A percentile compares a stretch with the other conserved stretches of the same genome.
Evolutionary conservation across 2,113 vertebrate species (phyloP).

Genomic region (Nothocercus julius): DNA sequence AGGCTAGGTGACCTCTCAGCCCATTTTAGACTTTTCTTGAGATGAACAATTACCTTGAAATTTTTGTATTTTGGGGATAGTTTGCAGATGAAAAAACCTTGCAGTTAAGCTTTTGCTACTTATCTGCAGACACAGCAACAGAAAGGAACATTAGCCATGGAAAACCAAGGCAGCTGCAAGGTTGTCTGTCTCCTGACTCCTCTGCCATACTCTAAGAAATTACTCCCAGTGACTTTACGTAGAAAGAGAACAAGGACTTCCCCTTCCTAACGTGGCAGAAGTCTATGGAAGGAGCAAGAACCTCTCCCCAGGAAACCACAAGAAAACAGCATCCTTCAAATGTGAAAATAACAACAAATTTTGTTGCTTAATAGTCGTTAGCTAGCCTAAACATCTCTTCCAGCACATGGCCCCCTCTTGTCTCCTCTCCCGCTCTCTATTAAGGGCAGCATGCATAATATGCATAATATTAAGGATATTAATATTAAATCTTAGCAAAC

Average conservation of each 20-base stretch:
- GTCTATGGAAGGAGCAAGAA: background rate
- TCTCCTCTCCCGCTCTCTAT: background rate
- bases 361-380: background rate
- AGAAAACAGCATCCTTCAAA: background rate
- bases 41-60: background rate
- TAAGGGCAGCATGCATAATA: background rate
- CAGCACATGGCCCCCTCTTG: rapidly evolving
- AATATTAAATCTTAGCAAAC: background rate
- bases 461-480: background rate
- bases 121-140: background rate
- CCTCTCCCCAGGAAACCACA: background rate
- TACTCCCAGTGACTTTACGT: background rate
- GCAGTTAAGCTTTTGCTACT: background rate
- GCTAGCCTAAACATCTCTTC: background rate
- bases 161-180: background rate
- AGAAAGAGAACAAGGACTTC: background rate
- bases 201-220: background rate
- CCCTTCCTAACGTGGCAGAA: background rate
- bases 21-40: background rate
- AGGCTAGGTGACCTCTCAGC: background rate
- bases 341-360: background rate
- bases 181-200: background rate
- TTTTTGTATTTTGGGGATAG: background rate
- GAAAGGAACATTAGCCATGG: background rate
- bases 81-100: too few species aligned